phyloP scores from a whole-genome alignment of 2,113 vertebrate species.

The Sminthopsis crassicaudata region DNA sequence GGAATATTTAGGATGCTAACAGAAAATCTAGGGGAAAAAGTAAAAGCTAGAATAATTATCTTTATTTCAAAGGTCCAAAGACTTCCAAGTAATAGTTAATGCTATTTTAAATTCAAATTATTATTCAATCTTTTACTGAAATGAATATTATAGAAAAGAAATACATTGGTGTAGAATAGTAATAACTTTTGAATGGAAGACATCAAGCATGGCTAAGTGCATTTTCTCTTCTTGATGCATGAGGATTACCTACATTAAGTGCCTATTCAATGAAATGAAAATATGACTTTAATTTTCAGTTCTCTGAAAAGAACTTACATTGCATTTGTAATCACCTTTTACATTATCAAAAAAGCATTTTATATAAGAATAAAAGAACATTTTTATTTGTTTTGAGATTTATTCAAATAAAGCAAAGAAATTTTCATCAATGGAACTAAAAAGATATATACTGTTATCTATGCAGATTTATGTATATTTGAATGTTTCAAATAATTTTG shows the following conservation, averaged over 20 bases:
- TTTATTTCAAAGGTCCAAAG: background rate
- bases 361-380: background rate
- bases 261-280: background rate
- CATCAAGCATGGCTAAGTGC: background rate
- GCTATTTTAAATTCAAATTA: background rate
- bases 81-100: background rate
- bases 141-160: conserved; percentile 2
- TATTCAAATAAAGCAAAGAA: background rate
- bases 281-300: conserved; percentile 9
- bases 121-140: background rate
- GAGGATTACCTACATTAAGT: conserved; percentile 11
- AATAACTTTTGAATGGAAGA: background rate
- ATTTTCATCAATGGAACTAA: background rate
- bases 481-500: background rate
- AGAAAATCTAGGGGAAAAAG: background rate
- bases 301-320: background rate
- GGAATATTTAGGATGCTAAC: background rate
- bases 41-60: background rate
- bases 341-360: background rate
- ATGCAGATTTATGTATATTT: background rate
- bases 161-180: background rate
- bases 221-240: conserved; percentile 11
- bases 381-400: background rate
- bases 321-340: background rate
- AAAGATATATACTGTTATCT: background rate